phyloP scores from a whole-genome alignment of 2,888 invertebrate genomes.

The Micoletzkya japonica region DNA sequence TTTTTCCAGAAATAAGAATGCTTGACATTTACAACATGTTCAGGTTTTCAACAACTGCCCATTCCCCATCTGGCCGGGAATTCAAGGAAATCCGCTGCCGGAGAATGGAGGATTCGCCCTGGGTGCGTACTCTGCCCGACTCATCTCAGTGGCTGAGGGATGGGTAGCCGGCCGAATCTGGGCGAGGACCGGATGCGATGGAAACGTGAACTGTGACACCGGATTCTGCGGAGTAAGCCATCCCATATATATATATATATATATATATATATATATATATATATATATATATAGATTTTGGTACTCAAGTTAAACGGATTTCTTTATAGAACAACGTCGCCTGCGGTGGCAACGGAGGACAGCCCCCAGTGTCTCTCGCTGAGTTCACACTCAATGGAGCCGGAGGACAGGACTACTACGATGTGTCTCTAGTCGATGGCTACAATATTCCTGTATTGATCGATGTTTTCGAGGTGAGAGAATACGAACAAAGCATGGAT shows the following conservation, averaged over 20 bases:
- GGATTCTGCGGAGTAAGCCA: constrained; percentile 45
- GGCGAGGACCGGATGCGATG: constrained; percentile 52
- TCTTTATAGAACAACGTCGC: constrained; percentile 37
- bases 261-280: no score
- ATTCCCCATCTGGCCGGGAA: constrained; percentile 55
- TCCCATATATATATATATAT: no score
- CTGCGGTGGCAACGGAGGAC: constrained; percentile 68
- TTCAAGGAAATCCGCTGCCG: constrained; percentile 35
- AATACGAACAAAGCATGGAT: neutral
- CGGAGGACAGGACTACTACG: constrained; percentile 67
- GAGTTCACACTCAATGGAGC: constrained; percentile 67
- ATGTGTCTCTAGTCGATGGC: constrained; percentile 69
- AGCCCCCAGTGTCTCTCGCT: constrained; percentile 66
- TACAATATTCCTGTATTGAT: constrained; percentile 64
- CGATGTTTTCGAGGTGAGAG: constrained; percentile 34
- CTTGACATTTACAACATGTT: no score
- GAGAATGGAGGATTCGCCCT: constrained; percentile 40
- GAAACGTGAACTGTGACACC: constrained; percentile 52
- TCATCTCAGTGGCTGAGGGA: constrained; percentile 44
- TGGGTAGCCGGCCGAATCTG: constrained; percentile 53
- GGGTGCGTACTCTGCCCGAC: no score
- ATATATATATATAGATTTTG: no score
- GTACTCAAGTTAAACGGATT: neutral
- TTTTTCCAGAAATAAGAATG: no score
- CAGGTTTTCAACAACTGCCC: constrained; percentile 49